A percentile compares a stretch with the other conserved stretches of the same genome.
These are phyloP conservation scores for Coilia nasus DNA, from an alignment of 2,797 vertebrate genomes.

Conservation along the genomic window DNA sequence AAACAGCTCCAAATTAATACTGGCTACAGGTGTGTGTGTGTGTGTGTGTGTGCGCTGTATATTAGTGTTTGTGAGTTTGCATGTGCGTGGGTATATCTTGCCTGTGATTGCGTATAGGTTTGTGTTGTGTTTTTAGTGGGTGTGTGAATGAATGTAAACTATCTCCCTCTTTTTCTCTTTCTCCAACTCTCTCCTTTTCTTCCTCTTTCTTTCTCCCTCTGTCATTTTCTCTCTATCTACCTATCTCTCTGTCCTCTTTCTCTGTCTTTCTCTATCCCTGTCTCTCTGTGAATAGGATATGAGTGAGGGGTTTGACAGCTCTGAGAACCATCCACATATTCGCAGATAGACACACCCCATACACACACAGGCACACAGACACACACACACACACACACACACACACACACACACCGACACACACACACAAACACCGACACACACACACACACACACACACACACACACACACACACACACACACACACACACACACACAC, in stretches of 20 bases:
- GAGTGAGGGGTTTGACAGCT: not conserved
- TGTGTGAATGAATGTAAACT: too few relatives aligned
- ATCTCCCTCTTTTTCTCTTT: not conserved
- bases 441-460: not conserved
- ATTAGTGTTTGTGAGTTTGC: conserved; percentile 10
- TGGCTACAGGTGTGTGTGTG: conserved; percentile 49
- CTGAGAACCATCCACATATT: not conserved
- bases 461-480: not conserved
- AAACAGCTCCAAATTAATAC: conserved; percentile 55
- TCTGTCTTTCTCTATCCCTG: not conserved
- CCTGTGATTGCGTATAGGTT: not conserved
- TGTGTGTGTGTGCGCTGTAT: conserved; percentile 29
- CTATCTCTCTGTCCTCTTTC: not conserved
- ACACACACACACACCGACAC: too few relatives aligned
- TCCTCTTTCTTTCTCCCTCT: too few relatives aligned
- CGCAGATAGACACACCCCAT: not conserved
- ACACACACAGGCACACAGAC: too few relatives aligned
- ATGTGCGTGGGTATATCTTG: conserved; percentile 17
- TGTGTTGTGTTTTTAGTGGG: not conserved
- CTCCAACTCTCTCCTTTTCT: too few relatives aligned
- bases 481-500: not conserved
- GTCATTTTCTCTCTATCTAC: too few relatives aligned
- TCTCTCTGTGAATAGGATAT: not conserved
- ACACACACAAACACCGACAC: too few relatives aligned
- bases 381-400: too few relatives aligned